These are phyloP conservation scores for Agelas oroides DNA, from an alignment of 37 sponge, comb jelly and placozoan genomes.

Conservation along the genomic window DNA sequence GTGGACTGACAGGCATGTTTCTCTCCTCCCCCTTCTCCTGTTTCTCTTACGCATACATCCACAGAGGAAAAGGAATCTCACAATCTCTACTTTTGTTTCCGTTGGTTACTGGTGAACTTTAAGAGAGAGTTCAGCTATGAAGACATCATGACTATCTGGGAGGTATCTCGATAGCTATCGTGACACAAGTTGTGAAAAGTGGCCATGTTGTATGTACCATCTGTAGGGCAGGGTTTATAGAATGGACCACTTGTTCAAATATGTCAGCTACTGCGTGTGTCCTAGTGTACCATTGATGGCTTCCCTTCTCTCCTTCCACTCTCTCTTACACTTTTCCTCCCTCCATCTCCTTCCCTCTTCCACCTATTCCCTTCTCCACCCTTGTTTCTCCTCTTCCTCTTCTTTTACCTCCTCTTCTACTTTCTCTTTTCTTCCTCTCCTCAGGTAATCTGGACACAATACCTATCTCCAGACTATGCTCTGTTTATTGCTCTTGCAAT, in stretches of 20 bases:
- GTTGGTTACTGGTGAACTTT: conserved; percentile 94
- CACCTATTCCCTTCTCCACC: too few relatives aligned
- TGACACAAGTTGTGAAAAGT: neutral
- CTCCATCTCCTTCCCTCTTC: too few relatives aligned
- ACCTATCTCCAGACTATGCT: conserved; percentile 76
- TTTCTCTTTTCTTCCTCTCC: neutral
- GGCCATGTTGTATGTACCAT: neutral
- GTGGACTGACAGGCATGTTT: too few relatives aligned
- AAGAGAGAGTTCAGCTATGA: conserved; percentile 89
- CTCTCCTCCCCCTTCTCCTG: too few relatives aligned
- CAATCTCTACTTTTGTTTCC: conserved; percentile 92
- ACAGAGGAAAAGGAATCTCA: conserved; percentile 77
- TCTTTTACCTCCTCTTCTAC: too few relatives aligned
- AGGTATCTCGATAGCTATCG: conserved; percentile 62
- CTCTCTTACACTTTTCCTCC: too few relatives aligned
- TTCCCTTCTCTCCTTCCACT: too few relatives aligned
- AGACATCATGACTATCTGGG: conserved; percentile 86
- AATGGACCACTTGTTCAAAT: too few relatives aligned
- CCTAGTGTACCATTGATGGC: too few relatives aligned
- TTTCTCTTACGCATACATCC: neutral
- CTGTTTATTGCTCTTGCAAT: conserved; percentile 94
- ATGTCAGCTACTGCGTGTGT: too few relatives aligned
- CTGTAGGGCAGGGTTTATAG: too few relatives aligned
- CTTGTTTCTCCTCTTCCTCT: too few relatives aligned
- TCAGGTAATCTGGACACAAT: conserved; percentile 86